phyloP scores from a whole-genome alignment of 2,888 invertebrate species.

The Eupsilia transversa region DNA sequence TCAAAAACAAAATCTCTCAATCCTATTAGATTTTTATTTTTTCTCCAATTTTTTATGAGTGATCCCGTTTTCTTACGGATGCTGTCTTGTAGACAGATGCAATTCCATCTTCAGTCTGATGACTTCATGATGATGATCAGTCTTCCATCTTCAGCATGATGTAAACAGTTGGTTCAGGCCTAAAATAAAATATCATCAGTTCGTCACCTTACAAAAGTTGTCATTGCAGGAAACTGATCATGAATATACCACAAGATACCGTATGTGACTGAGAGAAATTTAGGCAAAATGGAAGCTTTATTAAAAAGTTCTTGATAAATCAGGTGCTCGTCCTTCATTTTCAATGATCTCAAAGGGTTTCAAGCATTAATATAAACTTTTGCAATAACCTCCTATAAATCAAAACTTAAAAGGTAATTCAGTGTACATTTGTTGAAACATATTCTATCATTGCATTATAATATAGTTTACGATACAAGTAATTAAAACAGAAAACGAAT shows the following conservation, averaged over 20 bases:
- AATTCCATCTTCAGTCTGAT: constrained; percentile 19
- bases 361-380: background rate
- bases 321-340: background rate
- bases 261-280: background rate
- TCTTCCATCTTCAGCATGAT: constrained; percentile 14
- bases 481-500: constrained; percentile 27
- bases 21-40: background rate
- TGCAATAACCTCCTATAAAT: background rate
- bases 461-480: background rate
- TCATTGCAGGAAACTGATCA: constrained; percentile 31
- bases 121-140: too few species aligned
- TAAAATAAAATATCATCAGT: background rate
- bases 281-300: background rate
- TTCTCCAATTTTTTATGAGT: background rate
- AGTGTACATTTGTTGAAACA: background rate
- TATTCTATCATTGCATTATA: background rate
- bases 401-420: background rate
- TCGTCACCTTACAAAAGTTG: constrained; percentile 18
- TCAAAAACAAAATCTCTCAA: background rate
- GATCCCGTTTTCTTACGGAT: background rate
- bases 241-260: constrained; percentile 26
- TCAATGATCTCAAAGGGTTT: background rate
- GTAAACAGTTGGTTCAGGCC: background rate
- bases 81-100: background rate
- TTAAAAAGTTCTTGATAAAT: background rate